Percentiles rank a stretch among this genome's conserved stretches.
Conservation (phyloP, 2,888 invertebrate genomes). For the Tipula helvola region DNA sequence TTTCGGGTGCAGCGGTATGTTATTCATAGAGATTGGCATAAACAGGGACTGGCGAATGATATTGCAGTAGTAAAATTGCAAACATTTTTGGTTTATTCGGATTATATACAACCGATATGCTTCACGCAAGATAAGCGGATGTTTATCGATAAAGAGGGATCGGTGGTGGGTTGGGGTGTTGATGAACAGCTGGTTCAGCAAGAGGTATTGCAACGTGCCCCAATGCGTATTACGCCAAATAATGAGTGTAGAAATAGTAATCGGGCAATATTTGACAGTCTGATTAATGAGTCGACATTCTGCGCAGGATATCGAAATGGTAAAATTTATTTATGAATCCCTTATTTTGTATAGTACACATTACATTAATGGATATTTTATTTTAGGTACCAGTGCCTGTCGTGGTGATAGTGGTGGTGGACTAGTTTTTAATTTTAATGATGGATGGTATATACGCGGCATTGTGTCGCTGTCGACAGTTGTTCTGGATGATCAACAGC, state of each 20-base stretch:
- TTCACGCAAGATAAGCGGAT: constrained; percentile 15
- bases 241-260: constrained; percentile 22
- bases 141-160: background rate
- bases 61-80: constrained; percentile 30
- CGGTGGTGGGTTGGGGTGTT: constrained; percentile 29
- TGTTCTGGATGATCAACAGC: constrained; percentile 19
- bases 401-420: constrained; percentile 43
- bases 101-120: constrained; percentile 31
- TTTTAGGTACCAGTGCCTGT: constrained; percentile 34
- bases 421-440: constrained; percentile 25
- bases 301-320: constrained; percentile 19
- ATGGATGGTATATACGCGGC: constrained; percentile 15
- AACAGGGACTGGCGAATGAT: constrained; percentile 21
- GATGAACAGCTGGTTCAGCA: background rate
- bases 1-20: constrained; percentile 18
- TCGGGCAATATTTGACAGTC: constrained; percentile 15
- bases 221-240: constrained; percentile 28
- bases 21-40: constrained; percentile 12
- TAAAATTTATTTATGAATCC: background rate
- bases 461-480: constrained; percentile 17
- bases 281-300: constrained; percentile 14
- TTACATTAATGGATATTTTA: background rate
- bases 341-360: too few species aligned
- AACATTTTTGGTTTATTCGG: constrained; percentile 24
- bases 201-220: background rate